Percentiles rank a stretch among this genome's conserved stretches.
Conservation (phyloP, 2,797 vertebrate species). For the Lacerta agilis region DNA sequence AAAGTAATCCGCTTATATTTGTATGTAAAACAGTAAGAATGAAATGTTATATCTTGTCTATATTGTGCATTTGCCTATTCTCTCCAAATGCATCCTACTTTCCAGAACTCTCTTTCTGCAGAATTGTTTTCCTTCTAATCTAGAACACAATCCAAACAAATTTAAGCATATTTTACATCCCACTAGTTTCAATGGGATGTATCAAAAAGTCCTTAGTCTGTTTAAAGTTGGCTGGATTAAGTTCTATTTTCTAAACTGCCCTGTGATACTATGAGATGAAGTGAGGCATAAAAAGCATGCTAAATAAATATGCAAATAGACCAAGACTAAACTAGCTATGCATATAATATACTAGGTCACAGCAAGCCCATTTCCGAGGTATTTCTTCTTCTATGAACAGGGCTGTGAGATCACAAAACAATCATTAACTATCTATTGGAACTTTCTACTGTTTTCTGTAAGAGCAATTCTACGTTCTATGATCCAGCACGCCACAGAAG, state of each 20-base stretch:
- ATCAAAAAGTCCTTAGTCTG: not conserved
- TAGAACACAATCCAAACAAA: not conserved
- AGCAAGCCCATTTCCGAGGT: not conserved
- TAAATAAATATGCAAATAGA: not conserved
- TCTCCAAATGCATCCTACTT: not conserved
- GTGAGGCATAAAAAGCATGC: not conserved
- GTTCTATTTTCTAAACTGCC: not conserved
- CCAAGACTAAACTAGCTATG: not conserved
- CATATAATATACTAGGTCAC: not conserved
- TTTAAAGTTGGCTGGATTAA: not conserved
- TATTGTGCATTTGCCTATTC: not conserved
- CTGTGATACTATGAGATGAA: not conserved
- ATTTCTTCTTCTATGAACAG: not conserved
- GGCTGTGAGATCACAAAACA: not conserved
- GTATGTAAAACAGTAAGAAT: not conserved
- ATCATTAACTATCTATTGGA: constrained; percentile 20
- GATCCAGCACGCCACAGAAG: not conserved
- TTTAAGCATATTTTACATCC: not conserved
- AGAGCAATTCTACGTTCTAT: constrained; percentile 15
- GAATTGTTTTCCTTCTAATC: not conserved
- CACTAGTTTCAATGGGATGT: not conserved
- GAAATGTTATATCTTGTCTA: not conserved
- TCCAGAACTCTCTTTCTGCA: not conserved
- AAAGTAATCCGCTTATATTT: not conserved
- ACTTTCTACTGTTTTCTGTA: constrained; percentile 8